Evolutionary conservation across 2,113 vertebrate species (phyloP).

Genomic region (Rhinopomastus cyanomelas): DNA sequence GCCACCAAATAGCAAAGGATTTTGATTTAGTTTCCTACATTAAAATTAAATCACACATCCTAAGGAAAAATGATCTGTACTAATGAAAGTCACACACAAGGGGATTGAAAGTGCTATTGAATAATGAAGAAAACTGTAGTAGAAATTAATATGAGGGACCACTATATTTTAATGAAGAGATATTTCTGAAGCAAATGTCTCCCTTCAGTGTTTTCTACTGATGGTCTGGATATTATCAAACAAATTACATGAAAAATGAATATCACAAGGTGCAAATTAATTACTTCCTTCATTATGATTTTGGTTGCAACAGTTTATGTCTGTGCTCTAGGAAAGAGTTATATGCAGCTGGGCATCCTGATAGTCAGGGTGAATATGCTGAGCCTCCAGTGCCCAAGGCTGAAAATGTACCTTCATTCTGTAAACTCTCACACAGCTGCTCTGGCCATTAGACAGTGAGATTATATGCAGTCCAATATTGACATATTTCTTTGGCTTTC

Average conservation of each 20-base stretch:
- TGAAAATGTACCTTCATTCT: not conserved
- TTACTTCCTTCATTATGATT: constrained; percentile 27
- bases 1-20: constrained; percentile 67
- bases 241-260: constrained; percentile 50
- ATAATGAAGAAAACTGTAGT: constrained; percentile 67
- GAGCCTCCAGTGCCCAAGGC: not conserved
- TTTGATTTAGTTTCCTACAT: constrained; percentile 75
- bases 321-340: not conserved
- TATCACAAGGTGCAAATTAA: constrained; percentile 29
- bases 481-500: not conserved
- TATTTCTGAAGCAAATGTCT: constrained; percentile 60
- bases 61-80: constrained; percentile 74
- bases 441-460: not conserved
- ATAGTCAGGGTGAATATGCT: not conserved
- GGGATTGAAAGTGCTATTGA: constrained; percentile 64
- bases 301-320: not conserved
- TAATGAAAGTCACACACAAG: constrained; percentile 72
- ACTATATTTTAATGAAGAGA: constrained; percentile 66
- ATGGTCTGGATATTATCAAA: constrained; percentile 63
- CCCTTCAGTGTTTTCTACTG: constrained; percentile 32
- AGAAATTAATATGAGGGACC: constrained; percentile 29
- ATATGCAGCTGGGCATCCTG: not conserved
- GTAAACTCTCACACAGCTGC: not conserved
- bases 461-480: not conserved
- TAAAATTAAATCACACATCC: constrained; percentile 79